Evolutionary conservation across 30 jellyfish, hydroid and myxozoan species (phyloP).

Genomic region (Aurelia aurita): DNA sequence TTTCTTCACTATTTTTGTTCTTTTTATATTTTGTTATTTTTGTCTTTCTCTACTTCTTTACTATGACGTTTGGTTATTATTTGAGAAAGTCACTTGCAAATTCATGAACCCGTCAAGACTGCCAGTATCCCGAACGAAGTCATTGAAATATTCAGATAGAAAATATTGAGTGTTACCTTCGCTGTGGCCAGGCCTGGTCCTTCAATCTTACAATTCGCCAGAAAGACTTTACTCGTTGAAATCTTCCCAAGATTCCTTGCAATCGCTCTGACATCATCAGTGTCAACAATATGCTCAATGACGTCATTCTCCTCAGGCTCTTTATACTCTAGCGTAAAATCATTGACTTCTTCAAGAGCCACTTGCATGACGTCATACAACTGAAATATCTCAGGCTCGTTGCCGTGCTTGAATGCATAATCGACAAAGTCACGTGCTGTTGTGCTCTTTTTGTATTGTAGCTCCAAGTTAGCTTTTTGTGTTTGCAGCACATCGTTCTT

Average conservation of each 20-base stretch:
- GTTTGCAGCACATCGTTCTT: slow-evolving; percentile 74
- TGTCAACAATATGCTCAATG: slow-evolving; percentile 82
- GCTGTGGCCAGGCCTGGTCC: slow-evolving; percentile 95
- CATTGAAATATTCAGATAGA: no score
- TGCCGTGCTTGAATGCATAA: slow-evolving; percentile 94
- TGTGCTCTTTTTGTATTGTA: slow-evolving; percentile 58
- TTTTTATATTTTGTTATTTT: no score
- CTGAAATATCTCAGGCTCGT: slow-evolving; percentile 94
- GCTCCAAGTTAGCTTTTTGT: slow-evolving; percentile 73
- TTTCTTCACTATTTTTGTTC: no score
- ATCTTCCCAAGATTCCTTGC: slow-evolving; percentile 93
- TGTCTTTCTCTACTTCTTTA: no score
- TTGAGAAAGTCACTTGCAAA: no score
- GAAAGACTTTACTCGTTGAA: slow-evolving; percentile 80
- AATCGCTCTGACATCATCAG: slow-evolving; percentile 65
- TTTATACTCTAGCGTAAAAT: slow-evolving; percentile 66
- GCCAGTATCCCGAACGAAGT: no score
- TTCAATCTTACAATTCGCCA: slow-evolving; percentile 70
- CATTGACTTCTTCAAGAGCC: slow-evolving; percentile 78
- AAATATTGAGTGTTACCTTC: slow-evolving; percentile 36
- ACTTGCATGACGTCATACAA: slow-evolving; percentile 88
- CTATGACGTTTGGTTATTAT: no score
- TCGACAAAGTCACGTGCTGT: slow-evolving; percentile 91
- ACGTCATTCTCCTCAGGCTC: slow-evolving; percentile 99
- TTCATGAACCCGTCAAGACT: no score